These are phyloP conservation scores for Apaloderma vittatum DNA, from an alignment of 2,113 vertebrate genomes.

Conservation along the genomic window DNA sequence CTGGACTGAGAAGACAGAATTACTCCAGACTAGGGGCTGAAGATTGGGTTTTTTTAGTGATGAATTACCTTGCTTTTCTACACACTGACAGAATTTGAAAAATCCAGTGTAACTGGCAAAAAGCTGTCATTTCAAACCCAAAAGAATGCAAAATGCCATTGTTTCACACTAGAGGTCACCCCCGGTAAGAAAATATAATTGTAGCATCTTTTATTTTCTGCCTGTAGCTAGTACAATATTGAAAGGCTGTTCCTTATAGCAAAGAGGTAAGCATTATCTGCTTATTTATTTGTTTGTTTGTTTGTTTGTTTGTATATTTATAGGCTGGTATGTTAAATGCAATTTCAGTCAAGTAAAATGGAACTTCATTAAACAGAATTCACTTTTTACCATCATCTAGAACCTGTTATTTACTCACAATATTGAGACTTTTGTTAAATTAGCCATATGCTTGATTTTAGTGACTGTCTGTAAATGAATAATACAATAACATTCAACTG, in stretches of 20 bases:
- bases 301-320: not conserved
- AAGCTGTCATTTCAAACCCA: conserved; percentile 65
- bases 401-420: not conserved
- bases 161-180: conserved; percentile 85
- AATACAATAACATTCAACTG: not conserved
- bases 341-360: conserved; percentile 37
- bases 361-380: conserved; percentile 43
- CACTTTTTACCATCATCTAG: not conserved
- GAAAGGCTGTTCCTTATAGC: conserved; percentile 16
- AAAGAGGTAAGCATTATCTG: conserved; percentile 22
- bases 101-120: conserved; percentile 62
- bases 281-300: not conserved
- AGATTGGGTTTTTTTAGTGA: not conserved
- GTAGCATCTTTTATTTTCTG: conserved; percentile 63
- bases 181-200: conserved; percentile 79
- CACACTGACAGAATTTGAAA: not conserved
- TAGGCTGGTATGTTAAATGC: conserved; percentile 23
- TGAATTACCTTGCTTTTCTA: not conserved
- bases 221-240: conserved; percentile 40
- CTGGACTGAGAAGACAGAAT: not conserved
- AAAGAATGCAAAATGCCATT: conserved; percentile 78
- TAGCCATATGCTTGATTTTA: conserved; percentile 37
- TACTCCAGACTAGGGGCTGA: not conserved
- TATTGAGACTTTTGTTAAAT: conserved; percentile 16
- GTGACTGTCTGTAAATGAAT: not conserved